A percentile compares a stretch with the other conserved stretches of the same genome.
phyloP scores from a whole-genome alignment of 2,113 vertebrate species.

The Aleadryas rufinucha region DNA sequence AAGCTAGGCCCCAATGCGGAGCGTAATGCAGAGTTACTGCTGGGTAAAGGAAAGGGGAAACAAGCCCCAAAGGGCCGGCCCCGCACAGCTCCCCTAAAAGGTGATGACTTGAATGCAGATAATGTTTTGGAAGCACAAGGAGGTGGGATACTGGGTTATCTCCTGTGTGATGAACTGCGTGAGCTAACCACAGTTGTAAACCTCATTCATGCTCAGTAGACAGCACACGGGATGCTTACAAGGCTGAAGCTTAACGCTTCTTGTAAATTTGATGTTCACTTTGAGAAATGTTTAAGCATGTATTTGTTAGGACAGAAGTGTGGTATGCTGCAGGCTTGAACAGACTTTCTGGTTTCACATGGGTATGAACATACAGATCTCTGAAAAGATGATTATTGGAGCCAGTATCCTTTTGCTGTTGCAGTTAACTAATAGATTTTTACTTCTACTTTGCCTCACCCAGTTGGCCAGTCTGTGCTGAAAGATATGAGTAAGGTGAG shows the following conservation, averaged over 20 bases:
- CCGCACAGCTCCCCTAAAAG: slow-evolving; percentile 93
- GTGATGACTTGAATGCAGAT: slow-evolving; percentile 67
- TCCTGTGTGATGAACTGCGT: neutral
- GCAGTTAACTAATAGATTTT: neutral
- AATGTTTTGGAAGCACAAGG: neutral
- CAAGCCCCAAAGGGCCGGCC: slow-evolving; percentile 86
- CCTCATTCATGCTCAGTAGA: neutral
- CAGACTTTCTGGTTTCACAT: neutral
- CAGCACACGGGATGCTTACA: neutral
- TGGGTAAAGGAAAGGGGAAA: slow-evolving; percentile 86
- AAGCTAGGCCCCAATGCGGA: slow-evolving; percentile 75
- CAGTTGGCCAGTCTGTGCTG: slow-evolving; percentile 94
- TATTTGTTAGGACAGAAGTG: neutral
- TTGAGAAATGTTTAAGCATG: neutral
- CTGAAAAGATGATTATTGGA: neutral
- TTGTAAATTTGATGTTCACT: neutral
- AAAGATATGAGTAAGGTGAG: slow-evolving; percentile 96
- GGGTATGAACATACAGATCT: neutral
- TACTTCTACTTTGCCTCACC: slow-evolving; percentile 8
- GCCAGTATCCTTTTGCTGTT: neutral
- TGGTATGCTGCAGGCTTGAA: neutral
- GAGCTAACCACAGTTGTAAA: neutral
- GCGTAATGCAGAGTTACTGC: slow-evolving; percentile 73
- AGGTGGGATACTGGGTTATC: neutral
- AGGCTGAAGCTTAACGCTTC: neutral